These are phyloP conservation scores for Falco cherrug DNA, from an alignment of 2,797 vertebrate species.

Conservation along the genomic window DNA sequence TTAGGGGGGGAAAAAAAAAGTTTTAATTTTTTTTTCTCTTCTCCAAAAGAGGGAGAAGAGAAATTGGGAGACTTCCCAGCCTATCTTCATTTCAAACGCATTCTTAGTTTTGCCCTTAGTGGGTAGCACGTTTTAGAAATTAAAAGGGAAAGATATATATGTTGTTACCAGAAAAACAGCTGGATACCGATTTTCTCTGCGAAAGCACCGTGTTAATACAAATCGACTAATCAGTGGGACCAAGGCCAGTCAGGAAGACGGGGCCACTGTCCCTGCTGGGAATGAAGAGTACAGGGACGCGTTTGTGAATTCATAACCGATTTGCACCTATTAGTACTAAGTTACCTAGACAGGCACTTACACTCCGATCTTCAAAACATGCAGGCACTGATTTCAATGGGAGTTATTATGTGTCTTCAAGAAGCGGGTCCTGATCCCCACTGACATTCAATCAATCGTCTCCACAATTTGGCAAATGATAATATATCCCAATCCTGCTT, in stretches of 20 bases:
- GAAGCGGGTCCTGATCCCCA: neutral
- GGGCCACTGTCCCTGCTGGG: neutral
- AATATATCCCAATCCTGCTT: neutral
- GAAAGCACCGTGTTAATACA: neutral
- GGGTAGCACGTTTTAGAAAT: neutral
- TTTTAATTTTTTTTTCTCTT: neutral
- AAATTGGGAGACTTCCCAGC: neutral
- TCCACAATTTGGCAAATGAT: neutral
- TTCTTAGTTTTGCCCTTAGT: neutral
- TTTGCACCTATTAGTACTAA: neutral
- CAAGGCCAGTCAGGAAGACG: neutral
- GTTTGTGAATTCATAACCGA: neutral
- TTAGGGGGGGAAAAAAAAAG: neutral
- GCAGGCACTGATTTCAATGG: neutral
- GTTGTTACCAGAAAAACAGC: slow-evolving; percentile 1
- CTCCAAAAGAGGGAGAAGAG: neutral
- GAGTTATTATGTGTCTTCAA: neutral
- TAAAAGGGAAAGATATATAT: neutral
- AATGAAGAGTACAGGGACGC: neutral
- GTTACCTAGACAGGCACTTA: neutral
- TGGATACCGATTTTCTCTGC: neutral
- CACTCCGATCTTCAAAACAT: neutral
- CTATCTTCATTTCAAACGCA: neutral
- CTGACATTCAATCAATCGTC: neutral
- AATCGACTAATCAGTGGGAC: neutral